Percentiles rank a stretch among this genome's conserved stretches.
Evolutionary conservation across 1,140 invertebrate species (phyloP).

Genomic region (Lineus longissimus): DNA sequence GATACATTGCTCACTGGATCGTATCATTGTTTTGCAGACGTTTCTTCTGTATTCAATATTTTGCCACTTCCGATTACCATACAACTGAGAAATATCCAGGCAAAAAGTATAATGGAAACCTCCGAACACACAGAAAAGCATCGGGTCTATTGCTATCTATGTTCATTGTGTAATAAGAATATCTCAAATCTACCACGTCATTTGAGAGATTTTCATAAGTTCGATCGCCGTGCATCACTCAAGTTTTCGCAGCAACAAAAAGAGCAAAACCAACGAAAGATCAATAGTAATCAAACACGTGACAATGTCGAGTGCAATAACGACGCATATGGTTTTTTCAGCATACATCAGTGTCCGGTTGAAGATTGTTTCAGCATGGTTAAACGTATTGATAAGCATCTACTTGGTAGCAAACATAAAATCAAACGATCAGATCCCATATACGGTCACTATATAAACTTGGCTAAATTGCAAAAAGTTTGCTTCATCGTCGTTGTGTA

Average conservation of each 20-base stretch:
- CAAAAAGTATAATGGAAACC: slow-evolving; percentile 4
- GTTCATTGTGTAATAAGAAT: slow-evolving; percentile 6
- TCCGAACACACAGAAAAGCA: slow-evolving; percentile 1
- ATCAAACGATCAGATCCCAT: slow-evolving; percentile 3
- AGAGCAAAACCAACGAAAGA: neutral
- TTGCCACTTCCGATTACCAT: slow-evolving; percentile 1
- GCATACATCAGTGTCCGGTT: slow-evolving; percentile 2
- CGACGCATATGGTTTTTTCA: neutral
- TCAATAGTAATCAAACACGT: neutral
- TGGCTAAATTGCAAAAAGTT: neutral
- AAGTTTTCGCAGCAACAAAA: slow-evolving; percentile 5
- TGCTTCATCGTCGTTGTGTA: slow-evolving; percentile 1
- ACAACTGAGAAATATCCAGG: slow-evolving; percentile 5
- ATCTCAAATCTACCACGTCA: slow-evolving; percentile 7
- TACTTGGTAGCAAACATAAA: slow-evolving; percentile 7
- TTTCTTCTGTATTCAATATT: slow-evolving; percentile 2
- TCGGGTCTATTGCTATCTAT: slow-evolving; percentile 6
- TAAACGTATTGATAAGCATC: slow-evolving; percentile 5
- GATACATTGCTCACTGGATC: neutral
- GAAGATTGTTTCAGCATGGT: slow-evolving; percentile 3
- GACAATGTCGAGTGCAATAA: neutral
- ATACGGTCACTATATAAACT: slow-evolving; percentile 3
- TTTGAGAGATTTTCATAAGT: slow-evolving; percentile 6
- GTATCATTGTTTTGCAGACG: neutral
- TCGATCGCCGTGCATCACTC: slow-evolving; percentile 5